phyloP scores from a whole-genome alignment of 2,888 invertebrate genomes.

The Pristionchus mayeri region DNA sequence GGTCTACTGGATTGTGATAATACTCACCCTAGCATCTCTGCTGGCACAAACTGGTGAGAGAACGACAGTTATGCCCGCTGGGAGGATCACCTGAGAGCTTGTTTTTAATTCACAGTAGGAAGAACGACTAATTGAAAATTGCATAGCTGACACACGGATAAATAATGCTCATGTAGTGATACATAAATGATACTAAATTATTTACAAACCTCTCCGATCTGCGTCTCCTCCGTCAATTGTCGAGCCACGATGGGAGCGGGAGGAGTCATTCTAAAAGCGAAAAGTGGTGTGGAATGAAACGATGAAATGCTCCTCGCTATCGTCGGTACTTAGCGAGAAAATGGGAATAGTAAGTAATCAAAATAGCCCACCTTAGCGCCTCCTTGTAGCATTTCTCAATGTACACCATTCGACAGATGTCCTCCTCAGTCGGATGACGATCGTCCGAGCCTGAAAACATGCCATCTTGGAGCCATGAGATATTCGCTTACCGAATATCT shows the following conservation, averaged over 20 bases:
- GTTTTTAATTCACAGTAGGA: no score
- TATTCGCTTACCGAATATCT: conserved; percentile 18
- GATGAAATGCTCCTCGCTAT: no score
- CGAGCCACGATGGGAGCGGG: conserved; percentile 47
- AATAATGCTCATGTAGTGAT: no score
- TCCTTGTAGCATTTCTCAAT: conserved; percentile 43
- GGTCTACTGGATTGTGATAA: background rate
- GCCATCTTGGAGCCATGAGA: background rate
- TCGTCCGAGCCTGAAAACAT: background rate
- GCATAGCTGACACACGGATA: no score
- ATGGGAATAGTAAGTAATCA: background rate
- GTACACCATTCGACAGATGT: conserved; percentile 40
- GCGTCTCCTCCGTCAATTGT: conserved; percentile 21
- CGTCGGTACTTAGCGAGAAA: no score
- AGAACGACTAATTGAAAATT: no score
- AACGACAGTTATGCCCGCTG: conserved; percentile 45
- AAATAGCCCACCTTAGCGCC: conserved; percentile 31
- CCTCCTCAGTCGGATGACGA: conserved; percentile 43
- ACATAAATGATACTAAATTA: no score
- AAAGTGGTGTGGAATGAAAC: background rate
- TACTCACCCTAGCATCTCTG: conserved; percentile 45
- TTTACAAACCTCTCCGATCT: background rate
- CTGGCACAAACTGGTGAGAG: conserved; percentile 32
- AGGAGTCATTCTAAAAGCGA: conserved; percentile 43
- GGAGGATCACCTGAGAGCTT: background rate